Evolutionary conservation across 1,140 invertebrate genomes (phyloP), one percentile per base, ranked within the genome.

Genomic region (Drosophila serrata): DNA sequence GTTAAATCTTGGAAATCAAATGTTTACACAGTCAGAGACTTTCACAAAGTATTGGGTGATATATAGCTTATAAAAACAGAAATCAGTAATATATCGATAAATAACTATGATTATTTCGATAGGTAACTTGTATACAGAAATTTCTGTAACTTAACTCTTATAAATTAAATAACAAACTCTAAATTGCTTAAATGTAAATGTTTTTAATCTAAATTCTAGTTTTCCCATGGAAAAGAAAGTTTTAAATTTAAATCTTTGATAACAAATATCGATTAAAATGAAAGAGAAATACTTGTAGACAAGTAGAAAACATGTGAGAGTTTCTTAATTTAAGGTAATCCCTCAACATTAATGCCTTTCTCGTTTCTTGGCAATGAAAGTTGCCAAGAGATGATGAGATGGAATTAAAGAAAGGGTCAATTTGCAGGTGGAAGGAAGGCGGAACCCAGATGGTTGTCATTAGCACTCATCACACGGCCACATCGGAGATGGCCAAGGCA

Each of bases 391-490:
- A 56, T 67, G 40, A 17, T 6, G 43, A 43, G 51, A 45, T 45
- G 17, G n/a, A 60, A 51, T 19, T 39, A 45, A n/a, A 46, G 55
- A 27, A 62, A 48, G 37, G 63, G 63, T 67, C 63, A 67, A 60
- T 29, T 67, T 67, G 37, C 63, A 6, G 35, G 60, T 19, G 57
- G 31, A 60, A 24, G 63, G 57, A 27, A 17, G 43, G 17, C 62
- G 62, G 55, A n/a, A 13, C 27, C 12, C 63, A 37, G 19, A 22
- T 48, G 57, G 19, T 45, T 13, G 22, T 67, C 63, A 67, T 67
- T 67, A 67, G 63, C 63, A 67, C 63, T 67, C 33, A 46, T 67
- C 58, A 39, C 58, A 67, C 46, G 58, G 58, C 58, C 29, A 12
- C 12, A 60, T 24, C 17, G 13, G n/a, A 24, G 56, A 31, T n/a